Evolutionary conservation across 2,113 vertebrate genomes (phyloP).

Genomic region (Blennius ocellaris): DNA sequence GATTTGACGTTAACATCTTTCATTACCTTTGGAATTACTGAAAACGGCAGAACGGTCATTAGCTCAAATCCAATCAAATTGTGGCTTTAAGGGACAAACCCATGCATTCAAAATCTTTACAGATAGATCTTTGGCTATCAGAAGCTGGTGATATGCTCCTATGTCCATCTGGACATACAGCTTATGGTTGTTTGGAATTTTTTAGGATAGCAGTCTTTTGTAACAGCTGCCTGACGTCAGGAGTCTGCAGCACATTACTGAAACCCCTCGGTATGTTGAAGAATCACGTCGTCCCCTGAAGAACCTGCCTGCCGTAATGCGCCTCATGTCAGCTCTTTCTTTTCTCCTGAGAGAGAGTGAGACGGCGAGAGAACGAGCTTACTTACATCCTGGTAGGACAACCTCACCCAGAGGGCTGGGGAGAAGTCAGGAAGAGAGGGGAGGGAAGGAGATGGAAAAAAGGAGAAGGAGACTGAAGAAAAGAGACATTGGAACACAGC

Average conservation of each 20-base stretch:
- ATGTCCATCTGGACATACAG: too few relatives aligned
- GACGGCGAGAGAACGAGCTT: constrained; percentile 30
- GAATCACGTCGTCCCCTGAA: constrained; percentile 22
- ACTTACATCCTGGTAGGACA: constrained; percentile 66
- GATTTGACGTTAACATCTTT: not conserved
- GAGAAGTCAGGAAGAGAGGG: constrained; percentile 20
- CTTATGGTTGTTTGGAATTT: too few relatives aligned
- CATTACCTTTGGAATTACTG: not conserved
- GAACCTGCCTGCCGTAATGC: constrained; percentile 34
- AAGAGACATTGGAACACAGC: constrained; percentile 45
- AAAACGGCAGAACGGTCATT: not conserved
- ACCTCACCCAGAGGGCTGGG: constrained; percentile 68
- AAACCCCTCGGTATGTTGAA: not conserved
- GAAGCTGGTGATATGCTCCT: too few relatives aligned
- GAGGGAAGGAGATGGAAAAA: constrained; percentile 2
- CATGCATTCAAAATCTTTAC: too few relatives aligned
- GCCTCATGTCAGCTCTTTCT: constrained; percentile 46
- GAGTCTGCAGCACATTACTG: constrained; percentile 5
- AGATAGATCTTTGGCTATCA: too few relatives aligned
- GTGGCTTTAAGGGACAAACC: constrained; percentile 4
- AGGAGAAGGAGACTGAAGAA: constrained; percentile 25
- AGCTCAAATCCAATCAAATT: not conserved
- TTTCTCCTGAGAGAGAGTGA: constrained; percentile 35
- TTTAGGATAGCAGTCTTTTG: not conserved
- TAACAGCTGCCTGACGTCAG: constrained; percentile 17